These are phyloP conservation scores for Trididemnum miniatum DNA, from an alignment of 23 tunicate species.

Conservation along the genomic window DNA sequence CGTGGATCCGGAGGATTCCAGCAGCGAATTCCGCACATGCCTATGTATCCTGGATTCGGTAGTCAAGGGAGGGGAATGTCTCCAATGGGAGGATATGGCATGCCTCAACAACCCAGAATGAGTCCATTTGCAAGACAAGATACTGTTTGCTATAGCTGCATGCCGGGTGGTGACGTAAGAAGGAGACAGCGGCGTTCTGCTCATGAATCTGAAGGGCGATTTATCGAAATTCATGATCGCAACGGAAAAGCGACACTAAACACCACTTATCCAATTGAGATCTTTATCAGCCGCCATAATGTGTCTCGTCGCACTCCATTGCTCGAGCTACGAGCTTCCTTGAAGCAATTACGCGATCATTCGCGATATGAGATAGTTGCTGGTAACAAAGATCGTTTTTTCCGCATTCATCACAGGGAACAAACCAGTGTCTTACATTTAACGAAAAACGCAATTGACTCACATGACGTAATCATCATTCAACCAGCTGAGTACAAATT, in stretches of 20 bases:
- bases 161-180: slow-evolving; percentile 72
- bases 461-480: slow-evolving; percentile 13
- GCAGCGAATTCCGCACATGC: slow-evolving; percentile 63
- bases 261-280: slow-evolving; percentile 64
- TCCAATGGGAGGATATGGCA: slow-evolving; percentile 13
- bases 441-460: slow-evolving; percentile 28
- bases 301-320: slow-evolving; percentile 47
- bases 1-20: slow-evolving; percentile 69
- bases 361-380: slow-evolving; percentile 57
- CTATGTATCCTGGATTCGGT: slow-evolving; percentile 21
- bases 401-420: slow-evolving; percentile 58
- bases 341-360: slow-evolving; percentile 70
- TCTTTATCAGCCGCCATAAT: slow-evolving; percentile 40
- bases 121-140: neutral
- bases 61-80: neutral
- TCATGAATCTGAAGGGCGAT: slow-evolving; percentile 56
- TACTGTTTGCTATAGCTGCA: slow-evolving; percentile 69
- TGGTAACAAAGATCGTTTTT: slow-evolving; percentile 67
- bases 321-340: slow-evolving; percentile 68
- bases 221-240: slow-evolving; percentile 60
- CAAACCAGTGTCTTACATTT: slow-evolving; percentile 54
- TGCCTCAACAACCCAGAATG: slow-evolving; percentile 5
- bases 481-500: slow-evolving; percentile 31
- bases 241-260: slow-evolving; percentile 60
- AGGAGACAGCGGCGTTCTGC: slow-evolving; percentile 30